Conservation (phyloP, 2,797 vertebrate genomes). For the Hippocampus kuda region DNA sequence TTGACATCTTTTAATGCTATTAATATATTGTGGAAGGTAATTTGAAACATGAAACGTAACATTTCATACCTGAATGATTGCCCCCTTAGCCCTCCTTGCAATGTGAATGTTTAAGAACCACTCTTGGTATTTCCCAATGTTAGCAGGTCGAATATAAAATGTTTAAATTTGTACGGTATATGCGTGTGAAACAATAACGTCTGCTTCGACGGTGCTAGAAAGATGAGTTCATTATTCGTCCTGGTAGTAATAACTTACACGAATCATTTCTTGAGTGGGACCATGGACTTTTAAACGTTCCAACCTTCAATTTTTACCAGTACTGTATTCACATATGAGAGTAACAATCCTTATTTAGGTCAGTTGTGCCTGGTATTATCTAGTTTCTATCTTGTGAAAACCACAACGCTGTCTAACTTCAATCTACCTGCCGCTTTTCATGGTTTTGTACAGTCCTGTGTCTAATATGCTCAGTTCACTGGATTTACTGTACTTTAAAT, state of each 20-base stretch:
- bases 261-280: background rate
- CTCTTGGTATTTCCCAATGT: background rate
- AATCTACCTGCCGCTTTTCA: background rate
- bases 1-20: background rate
- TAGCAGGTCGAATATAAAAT: background rate
- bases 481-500: background rate
- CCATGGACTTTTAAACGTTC: background rate
- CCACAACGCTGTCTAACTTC: background rate
- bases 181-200: background rate
- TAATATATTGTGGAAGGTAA: background rate
- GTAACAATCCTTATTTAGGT: background rate
- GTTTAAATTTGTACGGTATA: background rate
- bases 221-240: background rate
- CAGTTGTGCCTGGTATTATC: background rate
- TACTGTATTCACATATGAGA: background rate
- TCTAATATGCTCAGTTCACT: background rate
- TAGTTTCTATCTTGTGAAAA: background rate
- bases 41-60: background rate
- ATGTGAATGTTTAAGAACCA: background rate
- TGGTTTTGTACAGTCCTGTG: background rate
- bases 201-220: slow-evolving; percentile 3
- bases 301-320: background rate
- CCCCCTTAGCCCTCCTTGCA: background rate
- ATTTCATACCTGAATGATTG: background rate
- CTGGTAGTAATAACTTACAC: background rate